These are phyloP conservation scores for Saiga tatarica DNA, from an alignment of 2,113 vertebrate genomes.

Conservation along the genomic window DNA sequence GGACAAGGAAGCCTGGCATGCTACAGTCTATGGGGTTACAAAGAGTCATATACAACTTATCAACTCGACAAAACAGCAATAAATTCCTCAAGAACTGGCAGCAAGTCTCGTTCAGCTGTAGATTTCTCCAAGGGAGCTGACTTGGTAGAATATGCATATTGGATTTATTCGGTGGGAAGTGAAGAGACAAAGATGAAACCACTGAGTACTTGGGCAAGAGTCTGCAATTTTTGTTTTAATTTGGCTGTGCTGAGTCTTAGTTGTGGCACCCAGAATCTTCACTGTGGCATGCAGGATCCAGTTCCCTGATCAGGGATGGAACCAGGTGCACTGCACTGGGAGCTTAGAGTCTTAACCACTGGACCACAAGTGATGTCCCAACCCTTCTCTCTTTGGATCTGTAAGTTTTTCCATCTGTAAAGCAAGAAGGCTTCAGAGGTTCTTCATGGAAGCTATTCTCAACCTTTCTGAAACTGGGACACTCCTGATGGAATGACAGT, in stretches of 20 bases:
- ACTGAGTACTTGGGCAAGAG: background rate
- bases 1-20: background rate
- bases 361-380: background rate
- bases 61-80: background rate
- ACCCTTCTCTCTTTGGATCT: background rate
- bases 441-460: background rate
- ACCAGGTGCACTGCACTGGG: background rate
- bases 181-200: background rate
- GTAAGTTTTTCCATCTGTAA: background rate
- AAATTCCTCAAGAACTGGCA: background rate
- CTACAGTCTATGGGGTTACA: background rate
- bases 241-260: background rate
- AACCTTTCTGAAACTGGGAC: slow-evolving; percentile 23
- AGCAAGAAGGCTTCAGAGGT: background rate
- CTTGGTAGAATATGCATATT: background rate
- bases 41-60: background rate
- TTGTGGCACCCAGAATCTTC: background rate
- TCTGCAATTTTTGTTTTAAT: background rate
- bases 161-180: background rate
- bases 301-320: background rate
- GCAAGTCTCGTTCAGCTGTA: background rate
- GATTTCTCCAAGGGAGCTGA: background rate
- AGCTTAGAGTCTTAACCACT: background rate
- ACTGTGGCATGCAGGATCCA: background rate
- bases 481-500: background rate